phyloP scores from a whole-genome alignment of 2,113 vertebrate genomes.

The Paradoxurus hermaphroditus region DNA sequence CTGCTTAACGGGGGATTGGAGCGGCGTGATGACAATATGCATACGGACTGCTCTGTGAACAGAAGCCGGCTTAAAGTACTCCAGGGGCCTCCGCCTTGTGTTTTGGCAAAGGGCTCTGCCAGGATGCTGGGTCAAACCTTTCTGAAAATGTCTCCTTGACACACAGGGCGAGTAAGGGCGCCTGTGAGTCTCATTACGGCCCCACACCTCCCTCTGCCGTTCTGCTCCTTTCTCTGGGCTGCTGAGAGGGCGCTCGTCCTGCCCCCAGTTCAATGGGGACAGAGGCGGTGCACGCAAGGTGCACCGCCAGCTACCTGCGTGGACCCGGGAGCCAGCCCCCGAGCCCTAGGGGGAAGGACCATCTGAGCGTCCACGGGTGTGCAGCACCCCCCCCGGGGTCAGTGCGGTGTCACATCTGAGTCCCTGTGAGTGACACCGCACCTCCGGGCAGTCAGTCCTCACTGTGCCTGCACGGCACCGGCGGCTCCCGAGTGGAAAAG shows the following conservation, averaged over 20 bases:
- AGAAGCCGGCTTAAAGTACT: background rate
- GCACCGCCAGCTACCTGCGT: background rate
- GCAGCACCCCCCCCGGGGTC: background rate
- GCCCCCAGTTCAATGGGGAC: background rate
- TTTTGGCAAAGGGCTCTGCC: background rate
- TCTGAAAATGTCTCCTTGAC: constrained; percentile 57
- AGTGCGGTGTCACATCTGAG: background rate
- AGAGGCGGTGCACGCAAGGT: background rate
- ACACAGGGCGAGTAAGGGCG: background rate
- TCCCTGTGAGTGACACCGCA: background rate
- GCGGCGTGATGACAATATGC: constrained; percentile 30
- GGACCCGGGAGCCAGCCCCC: background rate
- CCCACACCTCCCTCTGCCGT: background rate
- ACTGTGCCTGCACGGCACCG: rapidly evolving
- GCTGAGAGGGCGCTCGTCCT: background rate
- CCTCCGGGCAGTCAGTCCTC: background rate
- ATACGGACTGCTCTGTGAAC: background rate
- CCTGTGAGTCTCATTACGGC: background rate
- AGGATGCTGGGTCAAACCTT: constrained; percentile 39
- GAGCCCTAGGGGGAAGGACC: background rate
- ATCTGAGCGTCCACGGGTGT: background rate
- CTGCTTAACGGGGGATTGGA: constrained; percentile 48
- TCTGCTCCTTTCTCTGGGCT: background rate
- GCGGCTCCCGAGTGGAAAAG: too few relatives aligned
- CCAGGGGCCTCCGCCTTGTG: constrained; percentile 34